Conservation (phyloP, 2,888 invertebrate genomes). For the Liopterus haemorrhoidalis region DNA sequence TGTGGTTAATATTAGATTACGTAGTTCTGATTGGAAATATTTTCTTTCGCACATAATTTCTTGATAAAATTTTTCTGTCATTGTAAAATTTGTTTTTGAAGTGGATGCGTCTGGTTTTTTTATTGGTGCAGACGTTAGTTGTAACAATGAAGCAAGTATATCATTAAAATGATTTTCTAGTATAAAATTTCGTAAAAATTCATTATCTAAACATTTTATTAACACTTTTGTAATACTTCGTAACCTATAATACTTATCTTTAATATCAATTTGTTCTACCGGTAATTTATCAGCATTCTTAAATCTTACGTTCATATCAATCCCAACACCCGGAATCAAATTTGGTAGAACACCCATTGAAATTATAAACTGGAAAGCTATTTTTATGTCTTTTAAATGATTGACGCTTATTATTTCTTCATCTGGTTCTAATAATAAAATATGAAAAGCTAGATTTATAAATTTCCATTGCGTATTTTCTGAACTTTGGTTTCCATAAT, state of each 20-base stretch:
- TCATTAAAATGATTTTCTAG: constrained; percentile 53
- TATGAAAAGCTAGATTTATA: constrained; percentile 45
- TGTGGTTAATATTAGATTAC: constrained; percentile 45
- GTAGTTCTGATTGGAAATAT: constrained; percentile 49
- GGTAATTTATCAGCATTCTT: constrained; percentile 41
- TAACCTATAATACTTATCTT: constrained; percentile 51
- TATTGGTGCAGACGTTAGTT: constrained; percentile 61
- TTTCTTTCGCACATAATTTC: constrained; percentile 49
- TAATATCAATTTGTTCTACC: constrained; percentile 42
- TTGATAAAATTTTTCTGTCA: constrained; percentile 54
- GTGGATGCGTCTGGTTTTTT: constrained; percentile 50
- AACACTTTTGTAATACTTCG: constrained; percentile 50
- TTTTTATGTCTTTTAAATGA: constrained; percentile 58
- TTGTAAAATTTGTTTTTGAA: constrained; percentile 40
- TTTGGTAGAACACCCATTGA: constrained; percentile 62
- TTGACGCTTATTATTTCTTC: constrained; percentile 57
- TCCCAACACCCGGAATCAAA: constrained; percentile 60
- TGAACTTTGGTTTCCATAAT: no score
- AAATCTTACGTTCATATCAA: constrained; percentile 48
- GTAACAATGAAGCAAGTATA: constrained; percentile 62
- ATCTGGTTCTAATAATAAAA: constrained; percentile 45
- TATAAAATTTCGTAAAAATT: constrained; percentile 53
- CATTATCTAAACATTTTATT: constrained; percentile 46
- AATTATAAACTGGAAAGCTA: constrained; percentile 56
- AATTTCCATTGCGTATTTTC: no score